phyloP scores from a whole-genome alignment of 2,888 invertebrate species.

The Phymatocera aterrima region DNA sequence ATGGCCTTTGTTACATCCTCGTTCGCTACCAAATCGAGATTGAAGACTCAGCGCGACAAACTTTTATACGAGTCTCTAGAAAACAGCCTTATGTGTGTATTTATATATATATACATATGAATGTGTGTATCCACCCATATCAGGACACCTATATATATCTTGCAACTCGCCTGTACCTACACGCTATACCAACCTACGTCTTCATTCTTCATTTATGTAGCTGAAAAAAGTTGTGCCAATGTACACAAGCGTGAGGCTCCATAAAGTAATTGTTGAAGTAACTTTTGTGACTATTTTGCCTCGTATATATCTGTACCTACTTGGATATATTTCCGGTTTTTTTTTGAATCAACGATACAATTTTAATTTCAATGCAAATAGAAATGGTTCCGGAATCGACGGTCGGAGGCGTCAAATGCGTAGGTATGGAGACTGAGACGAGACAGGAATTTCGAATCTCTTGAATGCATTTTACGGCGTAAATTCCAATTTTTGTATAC shows the following conservation, averaged over 20 bases:
- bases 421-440: too few relatives aligned
- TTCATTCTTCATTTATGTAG: background rate
- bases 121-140: too few relatives aligned
- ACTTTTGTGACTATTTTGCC: background rate
- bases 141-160: too few relatives aligned
- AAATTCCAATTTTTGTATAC: background rate
- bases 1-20: conserved; percentile 11
- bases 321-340: too few relatives aligned
- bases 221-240: background rate
- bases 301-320: too few relatives aligned
- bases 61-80: background rate
- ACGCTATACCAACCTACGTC: background rate
- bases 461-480: too few relatives aligned
- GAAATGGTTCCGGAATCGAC: too few relatives aligned
- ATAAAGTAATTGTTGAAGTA: background rate
- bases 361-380: too few relatives aligned
- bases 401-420: too few relatives aligned
- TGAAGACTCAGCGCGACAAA: conserved; percentile 17
- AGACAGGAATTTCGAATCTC: too few relatives aligned
- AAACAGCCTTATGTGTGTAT: background rate
- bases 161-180: background rate
- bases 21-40: conserved; percentile 30
- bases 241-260: background rate
- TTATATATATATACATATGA: too few relatives aligned
- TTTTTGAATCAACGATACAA: too few relatives aligned